phyloP scores from a whole-genome alignment of 2,888 invertebrate genomes.

The Melieria picta region DNA sequence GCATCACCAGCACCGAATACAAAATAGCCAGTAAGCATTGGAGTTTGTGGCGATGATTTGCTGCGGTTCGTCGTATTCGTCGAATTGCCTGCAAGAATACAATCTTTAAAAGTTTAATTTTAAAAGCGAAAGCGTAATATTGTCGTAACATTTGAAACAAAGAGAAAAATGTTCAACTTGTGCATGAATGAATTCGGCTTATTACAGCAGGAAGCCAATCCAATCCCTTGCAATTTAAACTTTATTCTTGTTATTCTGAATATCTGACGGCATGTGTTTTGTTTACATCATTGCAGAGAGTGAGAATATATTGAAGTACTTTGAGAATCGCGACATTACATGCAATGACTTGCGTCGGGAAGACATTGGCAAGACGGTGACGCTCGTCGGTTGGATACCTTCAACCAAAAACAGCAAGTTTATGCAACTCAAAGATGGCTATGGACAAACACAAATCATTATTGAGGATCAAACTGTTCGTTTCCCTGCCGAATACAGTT shows the following conservation, averaged over 20 bases:
- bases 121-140: no score
- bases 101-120: no score
- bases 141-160: background rate
- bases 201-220: no score
- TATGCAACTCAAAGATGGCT: slow-evolving; percentile 66
- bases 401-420: slow-evolving; percentile 62
- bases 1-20: slow-evolving; percentile 66
- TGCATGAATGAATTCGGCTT: no score
- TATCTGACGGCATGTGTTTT: no score
- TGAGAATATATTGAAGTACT: slow-evolving; percentile 64
- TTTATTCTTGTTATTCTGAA: background rate
- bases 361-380: slow-evolving; percentile 60
- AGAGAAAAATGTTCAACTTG: background rate
- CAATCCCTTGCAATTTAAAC: slow-evolving; percentile 1
- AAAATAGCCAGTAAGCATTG: slow-evolving; percentile 63
- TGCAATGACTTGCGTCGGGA: slow-evolving; percentile 64
- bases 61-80: background rate
- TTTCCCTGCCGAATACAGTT: background rate
- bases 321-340: slow-evolving; percentile 65
- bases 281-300: slow-evolving; percentile 47
- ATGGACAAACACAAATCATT: slow-evolving; percentile 66
- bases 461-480: slow-evolving; percentile 61
- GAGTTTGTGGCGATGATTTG: background rate
- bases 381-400: slow-evolving; percentile 66
- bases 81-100: no score